Evolutionary conservation across 2,113 vertebrate genomes (phyloP).

Genomic region (Apus apus): DNA sequence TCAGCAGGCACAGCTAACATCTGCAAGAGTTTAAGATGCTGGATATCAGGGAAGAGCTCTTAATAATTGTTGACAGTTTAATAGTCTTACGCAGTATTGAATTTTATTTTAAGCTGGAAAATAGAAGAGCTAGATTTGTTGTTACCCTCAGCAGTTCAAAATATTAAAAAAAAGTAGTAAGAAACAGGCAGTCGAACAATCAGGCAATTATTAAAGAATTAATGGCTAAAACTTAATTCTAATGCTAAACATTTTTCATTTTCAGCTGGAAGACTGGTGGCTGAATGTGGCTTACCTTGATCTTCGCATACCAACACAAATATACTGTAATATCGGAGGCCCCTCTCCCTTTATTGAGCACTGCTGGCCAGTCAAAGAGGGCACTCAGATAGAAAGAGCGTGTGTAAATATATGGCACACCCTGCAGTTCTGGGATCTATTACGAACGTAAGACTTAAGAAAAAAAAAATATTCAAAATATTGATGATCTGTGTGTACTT

Average conservation of each 20-base stretch:
- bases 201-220: not conserved
- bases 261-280: constrained; percentile 98
- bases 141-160: not conserved
- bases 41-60: not conserved
- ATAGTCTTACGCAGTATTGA: not conserved
- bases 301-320: constrained; percentile 87
- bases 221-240: not conserved
- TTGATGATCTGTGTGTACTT: not conserved
- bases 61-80: not conserved
- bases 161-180: not conserved
- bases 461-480: not conserved
- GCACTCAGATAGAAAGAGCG: constrained; percentile 86
- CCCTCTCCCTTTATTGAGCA: constrained; percentile 85
- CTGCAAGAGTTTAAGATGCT: not conserved
- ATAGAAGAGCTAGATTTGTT: not conserved
- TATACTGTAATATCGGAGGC: constrained; percentile 90
- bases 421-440: constrained; percentile 90
- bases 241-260: constrained; percentile 11
- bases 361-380: constrained; percentile 88
- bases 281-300: constrained; percentile 90
- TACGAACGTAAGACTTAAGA: constrained; percentile 83
- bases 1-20: not conserved
- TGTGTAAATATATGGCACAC: constrained; percentile 83
- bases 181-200: not conserved
- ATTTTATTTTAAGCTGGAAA: constrained; percentile 10